Evolutionary conservation across 2,888 invertebrate species (phyloP), one percentile per base, ranked within the genome.

Genomic region (Itoplectis maculator): DNA sequence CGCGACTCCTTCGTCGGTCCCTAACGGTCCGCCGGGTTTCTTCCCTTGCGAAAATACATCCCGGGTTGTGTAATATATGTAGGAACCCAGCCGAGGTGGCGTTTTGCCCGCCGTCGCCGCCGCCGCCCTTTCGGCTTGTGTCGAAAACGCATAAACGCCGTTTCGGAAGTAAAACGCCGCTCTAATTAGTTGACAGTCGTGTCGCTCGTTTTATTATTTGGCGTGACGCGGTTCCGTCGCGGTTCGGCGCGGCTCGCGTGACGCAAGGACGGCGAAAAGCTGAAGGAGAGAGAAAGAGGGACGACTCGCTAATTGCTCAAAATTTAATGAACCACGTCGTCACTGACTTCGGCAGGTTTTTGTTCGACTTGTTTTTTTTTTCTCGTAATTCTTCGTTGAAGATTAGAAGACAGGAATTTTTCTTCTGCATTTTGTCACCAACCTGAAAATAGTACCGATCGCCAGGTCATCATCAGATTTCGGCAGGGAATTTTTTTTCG

Each of bases 111-210:
- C n/a, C n/a, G n/a, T n/a, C n/a, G n/a, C n/a, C n/a, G n/a, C n/a
- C n/a, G n/a, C n/a, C n/a, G n/a, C 40, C 29, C 23, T 5, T 56
- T n/a, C 20, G 11, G 20, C 81, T 72, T 68, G 61, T 56, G 54
- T 77, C n/a, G n/a, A 74, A 79, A 47, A 82, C 51, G 73, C 81
- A 79, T 81, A 79, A 81, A 82, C 85, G 83, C 85, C 85, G 84
- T 84, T 86, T 88, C 88, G 87, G 86, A 88, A 86, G 85, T 88
- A 79, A 87, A 88, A 81, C 66, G 70, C n/a, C 86, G 84, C 83
- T 87, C 87, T 85, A 87, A 88, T 88, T 87, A 86, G 86, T 82
- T 76, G 61, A 84, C 77, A 75, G 81, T 73, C 81, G 78, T 66
- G 73, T 61, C 20, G 45, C 65, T 59, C 73, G 20, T 78, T 81